These are phyloP conservation scores for Tipula helvola DNA, from an alignment of 2,888 invertebrate genomes.

Conservation along the genomic window DNA sequence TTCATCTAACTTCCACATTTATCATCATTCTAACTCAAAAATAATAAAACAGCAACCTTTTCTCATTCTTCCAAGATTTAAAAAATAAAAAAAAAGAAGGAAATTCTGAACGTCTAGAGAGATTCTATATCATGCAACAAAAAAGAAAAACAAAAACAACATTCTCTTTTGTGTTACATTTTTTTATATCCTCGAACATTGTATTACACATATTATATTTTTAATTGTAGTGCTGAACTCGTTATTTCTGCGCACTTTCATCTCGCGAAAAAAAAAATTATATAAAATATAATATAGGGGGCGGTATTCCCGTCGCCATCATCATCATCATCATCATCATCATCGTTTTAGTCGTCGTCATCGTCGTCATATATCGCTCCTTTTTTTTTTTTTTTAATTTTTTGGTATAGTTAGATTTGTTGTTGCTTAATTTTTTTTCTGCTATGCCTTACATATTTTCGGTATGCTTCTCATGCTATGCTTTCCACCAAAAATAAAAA, in stretches of 20 bases:
- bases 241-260: conserved; percentile 21
- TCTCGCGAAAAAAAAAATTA: conserved; percentile 17
- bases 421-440: conserved; percentile 5
- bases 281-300: conserved; percentile 10
- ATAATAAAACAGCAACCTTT: not conserved
- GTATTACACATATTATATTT: conserved; percentile 19
- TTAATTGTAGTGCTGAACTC: conserved; percentile 20
- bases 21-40: conserved; percentile 4
- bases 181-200: conserved; percentile 5
- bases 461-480: not conserved
- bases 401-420: conserved; percentile 9
- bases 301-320: conserved; percentile 11
- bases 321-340: not conserved
- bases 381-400: conserved; percentile 8
- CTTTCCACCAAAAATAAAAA: not conserved
- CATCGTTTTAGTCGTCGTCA: not conserved
- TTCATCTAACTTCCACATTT: conserved; percentile 4
- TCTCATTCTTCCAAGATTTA: not conserved
- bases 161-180: conserved; percentile 5
- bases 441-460: not conserved
- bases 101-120: conserved; percentile 6
- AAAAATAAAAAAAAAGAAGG: not conserved
- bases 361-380: conserved; percentile 7
- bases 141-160: conserved; percentile 4
- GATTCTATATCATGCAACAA: conserved; percentile 1